Conservation (phyloP, 2,113 vertebrate genomes). For the Miniopterus natalensis region DNA sequence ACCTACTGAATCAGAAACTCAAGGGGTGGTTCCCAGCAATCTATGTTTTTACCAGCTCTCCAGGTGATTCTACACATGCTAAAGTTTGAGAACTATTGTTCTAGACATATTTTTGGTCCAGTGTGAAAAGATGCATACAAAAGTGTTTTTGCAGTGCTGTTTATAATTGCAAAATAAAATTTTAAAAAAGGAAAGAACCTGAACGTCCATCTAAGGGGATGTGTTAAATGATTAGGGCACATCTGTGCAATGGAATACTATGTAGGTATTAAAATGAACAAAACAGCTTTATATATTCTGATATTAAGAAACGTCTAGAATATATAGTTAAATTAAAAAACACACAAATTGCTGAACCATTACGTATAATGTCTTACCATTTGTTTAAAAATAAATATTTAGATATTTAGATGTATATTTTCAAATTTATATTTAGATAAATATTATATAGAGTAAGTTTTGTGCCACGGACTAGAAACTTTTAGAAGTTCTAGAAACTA, state of each 20-base stretch:
- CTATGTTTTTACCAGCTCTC: not conserved
- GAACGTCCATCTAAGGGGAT: not conserved
- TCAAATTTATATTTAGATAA: not conserved
- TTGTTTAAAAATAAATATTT: not conserved
- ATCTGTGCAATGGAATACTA: not conserved
- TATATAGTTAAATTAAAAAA: not conserved
- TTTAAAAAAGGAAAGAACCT: not conserved
- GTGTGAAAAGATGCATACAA: not conserved
- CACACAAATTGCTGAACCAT: not conserved
- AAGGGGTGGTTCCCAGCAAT: not conserved
- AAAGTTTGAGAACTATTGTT: conserved; percentile 6
- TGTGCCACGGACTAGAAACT: not conserved
- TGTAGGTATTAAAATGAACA: not conserved
- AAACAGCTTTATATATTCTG: not conserved
- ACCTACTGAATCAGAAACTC: not conserved
- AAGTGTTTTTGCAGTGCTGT: not conserved
- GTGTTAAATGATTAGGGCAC: not conserved
- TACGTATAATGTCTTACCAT: not conserved
- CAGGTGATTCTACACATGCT: not conserved
- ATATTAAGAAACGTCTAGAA: not conserved
- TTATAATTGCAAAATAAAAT: not conserved
- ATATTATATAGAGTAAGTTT: not conserved
- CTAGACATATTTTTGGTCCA: not conserved
- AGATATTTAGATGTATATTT: not conserved
- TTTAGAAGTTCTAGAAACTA: not conserved